phyloP scores from a whole-genome alignment of 1,140 invertebrate species.

The Temnothorax longispinosus region DNA sequence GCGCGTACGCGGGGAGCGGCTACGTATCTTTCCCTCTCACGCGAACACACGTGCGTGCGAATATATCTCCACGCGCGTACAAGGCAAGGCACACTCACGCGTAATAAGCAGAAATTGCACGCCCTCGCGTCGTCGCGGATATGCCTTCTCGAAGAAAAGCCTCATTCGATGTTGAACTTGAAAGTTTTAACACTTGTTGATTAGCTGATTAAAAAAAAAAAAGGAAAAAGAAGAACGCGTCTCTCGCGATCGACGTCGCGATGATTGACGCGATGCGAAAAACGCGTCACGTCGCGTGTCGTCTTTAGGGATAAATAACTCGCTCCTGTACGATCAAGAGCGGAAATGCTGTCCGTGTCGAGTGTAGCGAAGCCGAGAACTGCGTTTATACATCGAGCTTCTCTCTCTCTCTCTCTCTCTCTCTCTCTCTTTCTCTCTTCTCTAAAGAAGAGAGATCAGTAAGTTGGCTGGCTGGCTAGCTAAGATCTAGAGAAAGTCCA shows the following conservation, averaged over 20 bases:
- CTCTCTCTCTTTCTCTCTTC: not conserved
- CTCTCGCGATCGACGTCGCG: conserved; percentile 39
- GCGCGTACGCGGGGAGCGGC: conserved; percentile 47
- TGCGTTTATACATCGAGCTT: not conserved
- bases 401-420: not conserved
- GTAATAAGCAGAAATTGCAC: conserved; percentile 77
- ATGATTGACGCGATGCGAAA: conserved; percentile 40
- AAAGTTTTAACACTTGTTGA: conserved; percentile 86
- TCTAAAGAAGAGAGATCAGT: not conserved
- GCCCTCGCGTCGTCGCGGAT: conserved; percentile 80
- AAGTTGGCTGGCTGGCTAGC: not conserved
- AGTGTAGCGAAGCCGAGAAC: not conserved
- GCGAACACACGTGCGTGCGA: conserved; percentile 40
- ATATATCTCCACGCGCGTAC: conserved; percentile 42
- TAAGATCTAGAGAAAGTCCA: not conserved
- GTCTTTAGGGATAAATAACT: conserved; percentile 66
- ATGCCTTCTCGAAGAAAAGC: conserved; percentile 83
- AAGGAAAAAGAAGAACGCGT: not conserved
- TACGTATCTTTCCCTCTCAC: conserved; percentile 51
- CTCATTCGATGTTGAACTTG: conserved; percentile 85
- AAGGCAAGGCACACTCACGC: conserved; percentile 66
- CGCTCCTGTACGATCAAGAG: conserved; percentile 35
- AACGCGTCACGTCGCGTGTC: conserved; percentile 56
- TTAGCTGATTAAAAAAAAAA: conserved; percentile 77
- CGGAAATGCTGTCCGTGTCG: not conserved